These are phyloP conservation scores for Harpagifer antarcticus DNA, from an alignment of 2,797 vertebrate genomes.

Conservation along the genomic window DNA sequence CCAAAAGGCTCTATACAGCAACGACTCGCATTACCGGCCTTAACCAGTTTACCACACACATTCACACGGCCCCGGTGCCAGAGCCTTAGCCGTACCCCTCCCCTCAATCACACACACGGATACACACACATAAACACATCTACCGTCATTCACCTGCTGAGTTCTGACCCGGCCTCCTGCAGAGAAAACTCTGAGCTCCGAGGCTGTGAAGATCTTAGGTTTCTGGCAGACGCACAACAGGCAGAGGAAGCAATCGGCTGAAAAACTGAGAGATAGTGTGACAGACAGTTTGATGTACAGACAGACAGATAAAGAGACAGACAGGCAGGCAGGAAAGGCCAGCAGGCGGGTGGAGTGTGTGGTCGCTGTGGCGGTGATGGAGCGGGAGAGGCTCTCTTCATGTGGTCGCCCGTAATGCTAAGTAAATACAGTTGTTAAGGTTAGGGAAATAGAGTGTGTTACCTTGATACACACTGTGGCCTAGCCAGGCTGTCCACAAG, in stretches of 20 bases:
- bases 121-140: conserved; percentile 32
- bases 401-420: conserved; percentile 62
- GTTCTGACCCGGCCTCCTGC: conserved; percentile 68
- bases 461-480: conserved; percentile 69
- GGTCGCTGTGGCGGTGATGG: conserved; percentile 60
- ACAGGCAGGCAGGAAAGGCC: conserved; percentile 28
- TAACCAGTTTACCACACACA: conserved; percentile 64
- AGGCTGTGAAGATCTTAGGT: conserved; percentile 61
- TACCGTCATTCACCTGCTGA: conserved; percentile 69
- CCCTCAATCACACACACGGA: conserved; percentile 2
- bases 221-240: conserved; percentile 41
- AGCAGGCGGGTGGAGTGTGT: conserved; percentile 47
- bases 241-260: conserved; percentile 29
- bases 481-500: conserved; percentile 59
- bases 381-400: conserved; percentile 49
- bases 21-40: conserved; percentile 59
- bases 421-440: conserved; percentile 70
- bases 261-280: conserved; percentile 35
- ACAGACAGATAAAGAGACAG: conserved; percentile 38
- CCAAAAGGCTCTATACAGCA: conserved; percentile 57
- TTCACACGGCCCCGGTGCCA: conserved; percentile 53
- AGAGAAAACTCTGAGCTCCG: conserved; percentile 36
- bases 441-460: conserved; percentile 67
- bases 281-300: conserved; percentile 52
- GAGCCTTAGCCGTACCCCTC: background rate